Base-by-base conservation (phyloP, 2,888 invertebrate genomes). In the Drosophila siamana region DNA sequence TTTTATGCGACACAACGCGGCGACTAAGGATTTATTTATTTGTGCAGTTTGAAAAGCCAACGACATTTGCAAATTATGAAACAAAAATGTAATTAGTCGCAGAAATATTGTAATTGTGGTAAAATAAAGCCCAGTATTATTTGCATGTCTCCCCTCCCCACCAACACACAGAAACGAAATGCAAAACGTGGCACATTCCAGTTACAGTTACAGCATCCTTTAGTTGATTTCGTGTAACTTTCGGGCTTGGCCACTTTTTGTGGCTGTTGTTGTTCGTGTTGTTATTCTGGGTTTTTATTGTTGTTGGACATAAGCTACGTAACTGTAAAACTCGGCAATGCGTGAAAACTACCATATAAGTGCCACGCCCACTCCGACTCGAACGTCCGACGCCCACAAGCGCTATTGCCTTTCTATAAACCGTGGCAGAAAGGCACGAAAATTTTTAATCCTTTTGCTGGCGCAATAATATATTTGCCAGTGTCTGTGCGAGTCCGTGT, bases 401-500 rank as follows among this genome's bases (percentile, higher is more conserved):
- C 41, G 52, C 48, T 46, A 55, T 70, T 70, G 76, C 71, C 61
- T 60, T 69, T 48, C 69, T 54, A 69, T 63, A 72, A 72, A 63
- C 52, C 70, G 64, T 67, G 61, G 41, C 67, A 61, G 71, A 62
- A 72, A 70, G 75, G 73, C 78, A 76, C 68, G 78, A 63, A 83
- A 77, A 86, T 85, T 86, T 88, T 85, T 88, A 85, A 85, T 88
- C 85, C 88, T 68, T 83, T 84, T 67, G 83, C 80, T 51, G 66
- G 63, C 65, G 83, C 86, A 83, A 88, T 85, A 85, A 88, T 85
- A 86, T 80, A 71, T 81, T 55, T 68, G 51, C 50, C 55, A 54
- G 28, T 33, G 33, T 33, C 33, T 33, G 33, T 33, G 30, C 30
- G n/a, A 33, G 30, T 33, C 30, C 30, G 30, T n/a, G n/a, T 33